Base-by-base conservation (phyloP, 2,797 vertebrate genomes). In the Pseudochirops corinnae region DNA sequence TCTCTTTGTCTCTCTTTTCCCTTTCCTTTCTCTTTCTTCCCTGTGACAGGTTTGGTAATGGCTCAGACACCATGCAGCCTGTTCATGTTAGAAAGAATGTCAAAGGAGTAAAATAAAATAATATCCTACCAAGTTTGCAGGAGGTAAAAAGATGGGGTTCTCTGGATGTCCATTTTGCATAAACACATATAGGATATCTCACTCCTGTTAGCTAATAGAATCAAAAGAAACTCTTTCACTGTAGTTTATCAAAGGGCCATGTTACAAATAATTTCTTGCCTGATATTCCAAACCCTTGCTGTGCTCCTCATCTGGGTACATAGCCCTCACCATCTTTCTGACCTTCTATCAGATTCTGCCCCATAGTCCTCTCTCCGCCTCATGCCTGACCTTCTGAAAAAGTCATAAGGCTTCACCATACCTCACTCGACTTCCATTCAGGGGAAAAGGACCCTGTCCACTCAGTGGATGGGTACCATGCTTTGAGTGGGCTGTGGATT, bases 1-100 rank as follows among this genome's bases (percentile, higher is more conserved):
- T n/a, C 62, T 52, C 5, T 1, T 10, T 39, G n/a, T 50, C 4
- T 50, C 24, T 11, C 28, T 13, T 50, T 46, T 46, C 12, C 0
- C 0, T 1, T 82, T 18, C 26, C 56, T 21, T 0, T 0, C 12
- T 21, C 60, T 56, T 62, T 33, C 74, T 24, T 33, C 29, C 18
- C 57, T n/a, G 29, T 1, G 16, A 90, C 2, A 0, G 0, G 39
- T 58, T 1, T 55, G 18, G 33, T 12, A 55, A 92, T 7, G 24
- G 21, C 33, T 87, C 39, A 46, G 18, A 87, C 11, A 50, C 67
- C 46, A 39, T 87, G n/a, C 28, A 52, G 53, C n/a, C 53, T 92
- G 92, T 93, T 53, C 55, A 87, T 87, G 21, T 10, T 87, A 50
- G 39, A 7, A 21, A 91, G 33, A 29, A 1, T 28, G 92, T 21